These are phyloP conservation scores for Scomber scombrus DNA, from an alignment of 2,113 vertebrate genomes.

Conservation along the genomic window DNA sequence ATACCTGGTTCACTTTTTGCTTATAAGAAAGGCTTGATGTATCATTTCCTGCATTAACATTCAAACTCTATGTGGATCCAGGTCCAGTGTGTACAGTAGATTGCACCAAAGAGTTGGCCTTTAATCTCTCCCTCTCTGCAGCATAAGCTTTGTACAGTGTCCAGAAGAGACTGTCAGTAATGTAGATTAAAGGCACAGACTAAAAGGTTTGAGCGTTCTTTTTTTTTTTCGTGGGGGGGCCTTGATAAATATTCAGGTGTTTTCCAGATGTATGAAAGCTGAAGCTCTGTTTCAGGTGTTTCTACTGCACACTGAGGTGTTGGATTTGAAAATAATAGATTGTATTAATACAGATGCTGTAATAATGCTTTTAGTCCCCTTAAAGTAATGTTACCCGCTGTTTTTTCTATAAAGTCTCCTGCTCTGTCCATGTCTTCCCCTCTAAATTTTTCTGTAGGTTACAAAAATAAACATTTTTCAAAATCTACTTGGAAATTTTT, in stretches of 20 bases:
- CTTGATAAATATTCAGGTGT: slow-evolving; percentile 27
- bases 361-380: slow-evolving; percentile 35
- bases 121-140: slow-evolving; percentile 26
- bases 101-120: slow-evolving; percentile 74
- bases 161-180: slow-evolving; percentile 3
- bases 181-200: slow-evolving; percentile 35
- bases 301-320: slow-evolving; percentile 16
- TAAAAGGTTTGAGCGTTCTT: slow-evolving; percentile 31
- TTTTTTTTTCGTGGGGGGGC: slow-evolving; percentile 17
- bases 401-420: slow-evolving; percentile 67
- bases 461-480: slow-evolving; percentile 83
- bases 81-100: slow-evolving; percentile 33
- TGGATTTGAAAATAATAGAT: slow-evolving; percentile 44
- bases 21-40: slow-evolving; percentile 7
- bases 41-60: not conserved
- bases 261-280: slow-evolving; percentile 5
- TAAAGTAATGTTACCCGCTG: slow-evolving; percentile 31
- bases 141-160: slow-evolving; percentile 47
- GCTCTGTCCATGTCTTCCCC: slow-evolving; percentile 49
- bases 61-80: not conserved
- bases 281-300: slow-evolving; percentile 38
- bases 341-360: slow-evolving; percentile 53
- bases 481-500: slow-evolving; percentile 37
- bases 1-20: not conserved
- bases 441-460: slow-evolving; percentile 74